A percentile compares a stretch with the other conserved stretches of the same genome.
These are phyloP conservation scores for Myzus persicae DNA, from an alignment of 1,140 invertebrate species.

Conservation along the genomic window DNA sequence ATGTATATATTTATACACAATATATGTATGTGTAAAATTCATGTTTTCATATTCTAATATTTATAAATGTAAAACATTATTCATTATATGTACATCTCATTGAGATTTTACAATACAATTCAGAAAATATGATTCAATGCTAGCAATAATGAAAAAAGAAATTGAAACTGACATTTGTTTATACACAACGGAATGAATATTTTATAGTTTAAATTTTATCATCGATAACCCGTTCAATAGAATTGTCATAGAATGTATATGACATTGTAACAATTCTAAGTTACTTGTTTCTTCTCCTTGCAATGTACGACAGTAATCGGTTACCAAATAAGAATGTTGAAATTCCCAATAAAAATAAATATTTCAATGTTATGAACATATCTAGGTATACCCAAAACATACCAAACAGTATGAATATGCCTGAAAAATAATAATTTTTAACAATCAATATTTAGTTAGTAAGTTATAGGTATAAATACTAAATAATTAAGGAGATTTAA, in stretches of 20 bases:
- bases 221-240: not conserved
- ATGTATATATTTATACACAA: not conserved
- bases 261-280: not conserved
- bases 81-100: not conserved
- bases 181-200: constrained; percentile 9
- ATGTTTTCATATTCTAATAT: not conserved
- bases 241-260: not conserved
- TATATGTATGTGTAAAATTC: not conserved
- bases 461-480: not conserved
- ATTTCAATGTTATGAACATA: constrained; percentile 96
- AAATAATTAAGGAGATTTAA: not conserved
- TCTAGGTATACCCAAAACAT: constrained; percentile 91
- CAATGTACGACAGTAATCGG: constrained; percentile 80
- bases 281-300: constrained; percentile 64
- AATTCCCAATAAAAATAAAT: constrained; percentile 81
- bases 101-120: not conserved
- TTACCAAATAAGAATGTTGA: constrained; percentile 94
- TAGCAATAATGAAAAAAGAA: constrained; percentile 13
- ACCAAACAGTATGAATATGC: constrained; percentile 86
- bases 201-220: not conserved
- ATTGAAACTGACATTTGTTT: not conserved
- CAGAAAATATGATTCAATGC: not conserved
- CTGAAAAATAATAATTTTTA: constrained; percentile 67
- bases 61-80: constrained; percentile 14
- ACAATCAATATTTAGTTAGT: not conserved